A percentile compares a stretch with the other conserved stretches of the same genome.
Conservation (phyloP, 2,888 invertebrate genomes). For the Ophion ventricosus region DNA sequence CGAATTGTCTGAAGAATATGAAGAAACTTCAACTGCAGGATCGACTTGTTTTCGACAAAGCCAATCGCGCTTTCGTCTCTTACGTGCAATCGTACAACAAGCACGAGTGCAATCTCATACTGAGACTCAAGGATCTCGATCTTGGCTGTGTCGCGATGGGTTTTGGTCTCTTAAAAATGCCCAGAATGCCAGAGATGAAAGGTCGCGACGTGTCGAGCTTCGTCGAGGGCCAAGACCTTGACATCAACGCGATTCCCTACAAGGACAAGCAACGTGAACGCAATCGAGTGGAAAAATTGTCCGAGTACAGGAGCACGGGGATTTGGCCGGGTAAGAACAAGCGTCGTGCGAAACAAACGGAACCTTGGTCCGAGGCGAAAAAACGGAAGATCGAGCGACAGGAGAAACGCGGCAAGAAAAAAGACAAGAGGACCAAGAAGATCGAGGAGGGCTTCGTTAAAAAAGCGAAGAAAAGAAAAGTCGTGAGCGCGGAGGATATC, state of each 20-base stretch:
- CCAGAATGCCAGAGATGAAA: conserved; percentile 97
- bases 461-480: conserved; percentile 83
- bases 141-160: conserved; percentile 92
- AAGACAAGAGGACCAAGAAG: conserved; percentile 85
- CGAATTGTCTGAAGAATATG: conserved; percentile 85
- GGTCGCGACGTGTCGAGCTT: conserved; percentile 86
- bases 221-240: conserved; percentile 85
- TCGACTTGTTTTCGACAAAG: conserved; percentile 93
- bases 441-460: conserved; percentile 79
- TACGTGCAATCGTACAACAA: conserved; percentile 97
- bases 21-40: conserved; percentile 88
- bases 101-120: conserved; percentile 96
- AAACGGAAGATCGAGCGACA: conserved; percentile 88
- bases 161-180: conserved; percentile 95
- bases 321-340: conserved; percentile 88
- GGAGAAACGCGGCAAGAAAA: conserved; percentile 86
- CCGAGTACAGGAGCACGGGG: conserved; percentile 89
- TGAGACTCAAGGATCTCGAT: conserved; percentile 94
- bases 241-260: conserved; percentile 91
- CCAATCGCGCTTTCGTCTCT: conserved; percentile 96
- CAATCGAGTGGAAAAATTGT: conserved; percentile 89
- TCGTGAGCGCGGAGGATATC: conserved; percentile 89
- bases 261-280: conserved; percentile 91
- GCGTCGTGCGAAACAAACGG: conserved; percentile 86
- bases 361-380: conserved; percentile 92